A percentile compares a stretch with the other conserved stretches of the same genome.
Conservation (phyloP, 30 jellyfish, hydroid and myxozoan genomes). For the Turritopsis rubra region DNA sequence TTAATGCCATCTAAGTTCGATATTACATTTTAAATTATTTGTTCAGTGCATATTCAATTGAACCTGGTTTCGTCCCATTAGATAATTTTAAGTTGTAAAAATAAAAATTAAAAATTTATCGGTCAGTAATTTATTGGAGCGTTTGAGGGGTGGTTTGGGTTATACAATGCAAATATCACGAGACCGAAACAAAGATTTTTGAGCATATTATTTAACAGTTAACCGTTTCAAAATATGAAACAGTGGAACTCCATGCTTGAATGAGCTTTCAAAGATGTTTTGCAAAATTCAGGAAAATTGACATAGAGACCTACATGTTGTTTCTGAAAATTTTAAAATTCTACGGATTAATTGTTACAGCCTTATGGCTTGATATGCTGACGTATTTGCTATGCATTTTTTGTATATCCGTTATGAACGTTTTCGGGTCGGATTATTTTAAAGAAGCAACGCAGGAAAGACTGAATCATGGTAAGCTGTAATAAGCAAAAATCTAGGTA, state of each 20-base stretch:
- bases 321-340: not conserved
- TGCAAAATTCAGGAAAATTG: not conserved
- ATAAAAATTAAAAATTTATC: too few species aligned
- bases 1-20: too few species aligned
- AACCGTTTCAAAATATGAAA: not conserved
- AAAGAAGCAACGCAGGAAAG: slow-evolving; percentile 24
- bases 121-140: too few species aligned
- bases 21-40: too few species aligned
- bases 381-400: slow-evolving; percentile 19
- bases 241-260: not conserved
- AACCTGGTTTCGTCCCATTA: too few species aligned
- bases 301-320: not conserved
- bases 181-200: not conserved
- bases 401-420: not conserved
- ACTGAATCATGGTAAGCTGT: slow-evolving; percentile 29
- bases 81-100: too few species aligned
- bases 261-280: not conserved
- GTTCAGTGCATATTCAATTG: too few species aligned
- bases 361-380: slow-evolving; percentile 32
- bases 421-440: not conserved
- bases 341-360: slow-evolving; percentile 1
- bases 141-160: too few species aligned
- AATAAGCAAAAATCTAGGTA: too few species aligned
- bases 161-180: not conserved
- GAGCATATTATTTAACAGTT: not conserved